Evolutionary conservation across 2,888 invertebrate genomes (phyloP).

Genomic region (Ectemnius lituratus): DNA sequence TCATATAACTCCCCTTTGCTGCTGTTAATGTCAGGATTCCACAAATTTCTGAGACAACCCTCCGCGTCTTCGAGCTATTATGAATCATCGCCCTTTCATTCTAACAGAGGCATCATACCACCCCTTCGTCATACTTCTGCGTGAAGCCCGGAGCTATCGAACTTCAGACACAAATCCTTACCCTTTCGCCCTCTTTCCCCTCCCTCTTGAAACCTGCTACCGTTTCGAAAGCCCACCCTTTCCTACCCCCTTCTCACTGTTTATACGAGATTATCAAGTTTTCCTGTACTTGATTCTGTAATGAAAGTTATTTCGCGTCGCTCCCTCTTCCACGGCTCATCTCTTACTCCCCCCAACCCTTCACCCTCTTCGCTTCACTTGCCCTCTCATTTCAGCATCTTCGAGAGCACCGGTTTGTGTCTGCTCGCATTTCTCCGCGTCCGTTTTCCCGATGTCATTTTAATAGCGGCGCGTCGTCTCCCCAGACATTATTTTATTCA

Average conservation of each 20-base stretch:
- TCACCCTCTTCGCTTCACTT: background rate
- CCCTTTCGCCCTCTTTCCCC: background rate
- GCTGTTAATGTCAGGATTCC: too few relatives aligned
- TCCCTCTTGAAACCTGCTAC: background rate
- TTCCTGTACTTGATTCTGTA: constrained; percentile 49
- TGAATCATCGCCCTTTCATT: too few relatives aligned
- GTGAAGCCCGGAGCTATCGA: constrained; percentile 52
- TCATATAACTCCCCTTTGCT: too few relatives aligned
- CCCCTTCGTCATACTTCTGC: constrained; percentile 25
- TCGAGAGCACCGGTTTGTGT: background rate
- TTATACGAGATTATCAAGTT: constrained; percentile 53
- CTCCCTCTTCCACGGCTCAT: constrained; percentile 10
- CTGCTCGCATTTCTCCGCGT: too few relatives aligned
- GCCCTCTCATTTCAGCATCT: background rate
- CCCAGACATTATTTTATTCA: background rate
- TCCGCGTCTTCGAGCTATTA: too few relatives aligned
- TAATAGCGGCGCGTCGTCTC: constrained; percentile 20
- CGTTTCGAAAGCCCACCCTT: constrained; percentile 10
- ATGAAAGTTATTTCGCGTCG: constrained; percentile 48
- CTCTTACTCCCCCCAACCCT: background rate
- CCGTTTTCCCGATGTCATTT: constrained; percentile 14
- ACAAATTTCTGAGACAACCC: too few relatives aligned
- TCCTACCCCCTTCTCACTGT: constrained; percentile 50
- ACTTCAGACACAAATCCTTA: constrained; percentile 43
- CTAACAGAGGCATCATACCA: too few relatives aligned